Evolutionary conservation across 2,797 vertebrate species (phyloP).

Genomic region (Eurystomus glaucurus): DNA sequence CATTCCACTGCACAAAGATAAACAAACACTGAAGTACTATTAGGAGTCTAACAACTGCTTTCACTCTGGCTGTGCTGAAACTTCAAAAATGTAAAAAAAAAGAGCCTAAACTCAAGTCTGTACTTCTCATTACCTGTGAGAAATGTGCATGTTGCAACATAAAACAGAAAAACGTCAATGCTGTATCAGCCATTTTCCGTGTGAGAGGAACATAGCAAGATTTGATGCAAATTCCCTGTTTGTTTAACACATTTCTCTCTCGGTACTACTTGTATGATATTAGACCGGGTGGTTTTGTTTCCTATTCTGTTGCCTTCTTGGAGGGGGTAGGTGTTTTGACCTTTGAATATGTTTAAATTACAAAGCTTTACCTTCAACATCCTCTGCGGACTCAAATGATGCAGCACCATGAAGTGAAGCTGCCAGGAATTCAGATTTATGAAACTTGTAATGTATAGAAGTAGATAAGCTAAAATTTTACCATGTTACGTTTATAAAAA

Average conservation of each 20-base stretch:
- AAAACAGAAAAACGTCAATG: neutral
- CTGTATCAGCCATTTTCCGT: neutral
- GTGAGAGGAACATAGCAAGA: neutral
- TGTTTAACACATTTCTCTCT: neutral
- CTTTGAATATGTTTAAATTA: slow-evolving; percentile 46
- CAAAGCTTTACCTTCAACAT: neutral
- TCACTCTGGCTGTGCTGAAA: neutral
- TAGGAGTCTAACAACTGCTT: neutral
- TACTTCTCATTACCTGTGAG: neutral
- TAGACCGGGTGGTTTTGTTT: neutral
- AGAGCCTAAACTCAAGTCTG: neutral
- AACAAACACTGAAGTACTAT: neutral
- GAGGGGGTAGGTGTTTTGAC: neutral
- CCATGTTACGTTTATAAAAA: neutral
- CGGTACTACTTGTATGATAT: neutral
- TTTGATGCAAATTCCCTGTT: slow-evolving; percentile 2
- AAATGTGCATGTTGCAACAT: neutral
- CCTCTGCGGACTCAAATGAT: slow-evolving; percentile 2
- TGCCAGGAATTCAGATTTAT: slow-evolving; percentile 57
- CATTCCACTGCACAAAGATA: neutral
- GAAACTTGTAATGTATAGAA: neutral
- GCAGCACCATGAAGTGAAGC: slow-evolving; percentile 34
- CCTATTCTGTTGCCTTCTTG: neutral
- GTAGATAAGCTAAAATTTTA: neutral
- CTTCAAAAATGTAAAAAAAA: neutral